These are phyloP conservation scores for Xiphophorus birchmanni DNA, from an alignment of 2,797 vertebrate species.

Conservation along the genomic window DNA sequence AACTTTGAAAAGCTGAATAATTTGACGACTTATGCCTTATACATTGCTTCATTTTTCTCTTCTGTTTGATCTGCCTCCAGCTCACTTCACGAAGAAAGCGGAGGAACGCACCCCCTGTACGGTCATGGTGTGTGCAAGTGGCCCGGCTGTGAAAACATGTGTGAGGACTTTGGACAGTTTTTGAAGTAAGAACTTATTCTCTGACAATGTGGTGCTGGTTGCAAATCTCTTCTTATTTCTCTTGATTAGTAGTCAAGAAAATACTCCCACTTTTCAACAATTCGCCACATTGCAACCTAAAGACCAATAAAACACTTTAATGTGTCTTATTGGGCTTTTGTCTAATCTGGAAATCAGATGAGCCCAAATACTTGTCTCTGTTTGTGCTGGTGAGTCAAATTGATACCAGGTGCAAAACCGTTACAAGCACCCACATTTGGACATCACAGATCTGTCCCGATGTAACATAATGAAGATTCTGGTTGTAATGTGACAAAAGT, in stretches of 20 bases:
- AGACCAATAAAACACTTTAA: neutral
- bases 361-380: neutral
- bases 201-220: neutral
- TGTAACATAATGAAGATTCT: neutral
- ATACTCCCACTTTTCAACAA: neutral
- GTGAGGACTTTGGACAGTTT: constrained; percentile 99
- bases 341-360: neutral
- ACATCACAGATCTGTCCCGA: neutral
- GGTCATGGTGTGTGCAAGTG: constrained; percentile 99
- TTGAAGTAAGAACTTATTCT: constrained; percentile 89
- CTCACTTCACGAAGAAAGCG: constrained; percentile 95
- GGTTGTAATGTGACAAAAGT: neutral
- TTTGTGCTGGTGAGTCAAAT: neutral
- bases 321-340: neutral
- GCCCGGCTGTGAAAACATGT: constrained; percentile 99
- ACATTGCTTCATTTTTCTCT: neutral
- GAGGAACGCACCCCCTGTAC: constrained; percentile 95
- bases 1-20: constrained; percentile 70
- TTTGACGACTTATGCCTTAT: neutral
- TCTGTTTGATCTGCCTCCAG: constrained; percentile 76
- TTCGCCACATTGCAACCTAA: neutral
- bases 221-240: neutral
- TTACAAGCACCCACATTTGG: neutral
- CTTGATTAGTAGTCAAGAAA: neutral
- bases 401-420: neutral